Conservation (phyloP, 2,888 invertebrate genomes). For the Mesorhabditis sp. region DNA sequence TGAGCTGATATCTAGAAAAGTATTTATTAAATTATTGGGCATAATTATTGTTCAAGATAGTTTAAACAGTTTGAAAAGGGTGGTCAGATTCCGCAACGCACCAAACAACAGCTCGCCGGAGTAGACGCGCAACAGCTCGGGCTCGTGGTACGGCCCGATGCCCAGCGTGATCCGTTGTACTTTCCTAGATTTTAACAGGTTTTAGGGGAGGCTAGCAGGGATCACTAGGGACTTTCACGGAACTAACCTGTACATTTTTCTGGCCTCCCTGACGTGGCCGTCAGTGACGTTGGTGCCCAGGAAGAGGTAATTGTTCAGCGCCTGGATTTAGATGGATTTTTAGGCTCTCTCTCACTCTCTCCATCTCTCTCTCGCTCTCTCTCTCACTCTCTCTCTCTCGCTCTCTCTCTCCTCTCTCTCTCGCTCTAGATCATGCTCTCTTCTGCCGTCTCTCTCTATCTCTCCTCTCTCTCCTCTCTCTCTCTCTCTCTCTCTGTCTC, state of each 20-base stretch:
- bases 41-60: neutral
- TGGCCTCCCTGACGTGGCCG: neutral
- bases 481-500: neutral
- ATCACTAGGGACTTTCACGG: neutral
- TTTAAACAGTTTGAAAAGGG: neutral
- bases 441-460: neutral
- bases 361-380: neutral
- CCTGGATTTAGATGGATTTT: neutral
- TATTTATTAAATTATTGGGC: neutral
- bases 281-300: neutral
- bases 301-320: conserved; percentile 6
- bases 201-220: neutral
- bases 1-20: neutral
- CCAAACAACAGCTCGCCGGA: neutral
- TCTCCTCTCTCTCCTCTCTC: neutral
- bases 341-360: neutral
- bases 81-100: neutral
- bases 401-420: neutral
- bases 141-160: conserved; percentile 1
- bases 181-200: neutral
- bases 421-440: too few species aligned
- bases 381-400: neutral
- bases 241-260: neutral
- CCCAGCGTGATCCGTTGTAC: neutral
- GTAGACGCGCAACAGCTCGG: neutral